Evolutionary conservation across 2,113 vertebrate genomes (phyloP), one percentile per base, ranked within the genome.

Genomic region (Sceloporus tristichus): DNA sequence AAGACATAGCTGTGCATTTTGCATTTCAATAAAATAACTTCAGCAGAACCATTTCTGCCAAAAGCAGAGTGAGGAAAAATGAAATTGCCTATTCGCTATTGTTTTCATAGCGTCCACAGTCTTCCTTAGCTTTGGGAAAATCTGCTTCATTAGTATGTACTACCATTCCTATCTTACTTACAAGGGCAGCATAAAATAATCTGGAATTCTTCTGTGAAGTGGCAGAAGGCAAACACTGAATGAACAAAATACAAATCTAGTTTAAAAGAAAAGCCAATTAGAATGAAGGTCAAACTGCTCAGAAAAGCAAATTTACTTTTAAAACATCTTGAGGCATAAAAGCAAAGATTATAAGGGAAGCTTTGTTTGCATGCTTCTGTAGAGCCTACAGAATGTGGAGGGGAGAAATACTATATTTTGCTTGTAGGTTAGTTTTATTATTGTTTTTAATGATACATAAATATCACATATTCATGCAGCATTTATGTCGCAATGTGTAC

Each of bases 101-200:
- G 62, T 85, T 48, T 74, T 78, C 62, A 65, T 19, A 66, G 13
- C 27, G 29, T 78, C 66, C 68, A 18, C n/a, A 73, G 34, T 62
- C 73, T 85, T 75, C 53, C 54, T 75, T 75, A 23, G 0, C 84
- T 78, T 62, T 77, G 74, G 59, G 84, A 66, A 78, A 85, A 85
- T 85, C 62, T 59, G 1, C 75, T 78, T 85, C 84, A 85, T 66
- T 85, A 78, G 84, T 66, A 53, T 85, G 74, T 85, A 21, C 16
- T n/a, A 59, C 42, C 84, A 85, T 9, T 85, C 59, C 38, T 85
- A 68, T n/a, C 84, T 78, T 68, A 38, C 74, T 85, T 85, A 85
- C 74, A 65, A 66, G 77, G 0, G 9, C 75, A 66, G 84, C 59
- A 78, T 48, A 78, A 85, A 78, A 85, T 85, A 74, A 76, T 19